Conservation (phyloP, 2,888 invertebrate species). For the Pyrgus malvae region DNA sequence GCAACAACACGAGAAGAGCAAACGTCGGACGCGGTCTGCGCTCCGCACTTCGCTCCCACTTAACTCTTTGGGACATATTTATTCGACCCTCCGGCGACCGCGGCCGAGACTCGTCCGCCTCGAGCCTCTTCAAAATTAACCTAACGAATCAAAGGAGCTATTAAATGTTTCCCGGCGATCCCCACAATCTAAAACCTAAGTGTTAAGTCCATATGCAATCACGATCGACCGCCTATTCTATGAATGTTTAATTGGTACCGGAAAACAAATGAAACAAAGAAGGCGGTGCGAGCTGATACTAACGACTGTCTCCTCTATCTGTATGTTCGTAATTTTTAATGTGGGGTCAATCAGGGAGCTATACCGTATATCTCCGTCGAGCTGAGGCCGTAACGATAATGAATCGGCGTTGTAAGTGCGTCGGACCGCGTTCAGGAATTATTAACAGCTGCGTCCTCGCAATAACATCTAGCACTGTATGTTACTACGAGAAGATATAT, state of each 20-base stretch:
- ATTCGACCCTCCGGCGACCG: conserved; percentile 81
- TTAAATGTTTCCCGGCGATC: conserved; percentile 61
- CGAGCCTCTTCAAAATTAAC: conserved; percentile 69
- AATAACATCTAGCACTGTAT: conserved; percentile 32
- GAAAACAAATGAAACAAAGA: conserved; percentile 72
- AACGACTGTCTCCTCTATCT: conserved; percentile 63
- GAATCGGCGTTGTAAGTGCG: conserved; percentile 73
- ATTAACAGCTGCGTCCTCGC: conserved; percentile 71
- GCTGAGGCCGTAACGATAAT: conserved; percentile 76
- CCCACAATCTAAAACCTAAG: conserved; percentile 58
- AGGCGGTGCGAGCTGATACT: conserved; percentile 52
- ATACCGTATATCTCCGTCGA: conserved; percentile 78
- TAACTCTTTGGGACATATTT: conserved; percentile 83
- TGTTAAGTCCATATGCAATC: conserved; percentile 55
- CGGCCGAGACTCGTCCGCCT: conserved; percentile 59
- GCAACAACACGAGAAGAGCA: conserved; percentile 82
- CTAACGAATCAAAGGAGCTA: conserved; percentile 74
- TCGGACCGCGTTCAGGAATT: conserved; percentile 82
- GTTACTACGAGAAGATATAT: conserved; percentile 26
- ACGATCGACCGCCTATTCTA: conserved; percentile 60
- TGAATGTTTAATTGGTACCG: conserved; percentile 70
- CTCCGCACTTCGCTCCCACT: conserved; percentile 78
- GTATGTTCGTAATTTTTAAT: conserved; percentile 81
- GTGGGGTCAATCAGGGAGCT: conserved; percentile 80
- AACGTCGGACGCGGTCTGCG: conserved; percentile 80